Evolutionary conservation across 1,140 invertebrate species (phyloP), one percentile per base, ranked within the genome.

Genomic region (Drepana arcuata): DNA sequence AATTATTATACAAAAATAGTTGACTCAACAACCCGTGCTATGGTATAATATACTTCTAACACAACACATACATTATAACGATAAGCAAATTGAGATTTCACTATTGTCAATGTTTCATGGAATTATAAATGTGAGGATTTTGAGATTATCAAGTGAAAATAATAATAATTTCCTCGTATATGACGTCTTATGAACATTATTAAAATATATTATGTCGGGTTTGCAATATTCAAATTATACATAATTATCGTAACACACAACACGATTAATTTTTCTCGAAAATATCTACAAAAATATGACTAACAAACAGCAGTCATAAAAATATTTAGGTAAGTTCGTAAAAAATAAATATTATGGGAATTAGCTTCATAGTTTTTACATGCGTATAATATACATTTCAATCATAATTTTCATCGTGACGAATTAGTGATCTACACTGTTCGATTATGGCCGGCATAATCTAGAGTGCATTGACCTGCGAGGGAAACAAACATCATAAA

Each of bases 401-500:
- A n/a, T n/a, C 18, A 5, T 21, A 21, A 21, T 21, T 25, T 40
- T 25, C 5, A 26, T 12, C 35, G 16, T 34, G 7, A 30, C 37
- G 15, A 25, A 28, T 12, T 12, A 12, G 12, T 28, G 3, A 6
- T 23, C 24, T 21, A 43, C 47, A 53, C 53, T 35, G 26, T 50
- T 38, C 29, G 11, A 56, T 58, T 71, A 71, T 71, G 56, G 18
- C 67, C 56, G 46, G 67, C 61, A 71, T 67, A 71, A 61, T 41
- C 26, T 29, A 35, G 44, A 48, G 56, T 52, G 63, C 60, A 34
- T 34, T 13, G n/a, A n/a, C n/a, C n/a, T n/a, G n/a, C n/a, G n/a
- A n/a, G n/a, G n/a, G n/a, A n/a, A n/a, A n/a, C n/a, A n/a, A n/a
- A n/a, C n/a, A n/a, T n/a, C n/a, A n/a, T n/a, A n/a, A n/a, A n/a